Evolutionary conservation across 2,797 vertebrate species (phyloP).

Genomic region (Phaenicophaeus curvirostris): DNA sequence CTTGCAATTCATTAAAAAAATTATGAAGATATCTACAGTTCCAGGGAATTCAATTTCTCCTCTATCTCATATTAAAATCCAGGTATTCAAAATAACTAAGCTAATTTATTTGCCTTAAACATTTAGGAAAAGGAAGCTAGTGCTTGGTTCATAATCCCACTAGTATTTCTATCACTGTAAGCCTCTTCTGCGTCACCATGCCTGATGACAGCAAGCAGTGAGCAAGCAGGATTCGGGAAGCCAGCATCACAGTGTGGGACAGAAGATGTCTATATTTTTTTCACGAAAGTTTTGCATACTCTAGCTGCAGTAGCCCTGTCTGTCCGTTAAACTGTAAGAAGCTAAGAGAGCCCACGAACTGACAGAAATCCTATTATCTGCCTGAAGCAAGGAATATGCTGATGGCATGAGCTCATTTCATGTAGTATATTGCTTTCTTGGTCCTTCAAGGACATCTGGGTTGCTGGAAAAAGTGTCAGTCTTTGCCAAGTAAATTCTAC

Average conservation of each 20-base stretch:
- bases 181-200: not conserved
- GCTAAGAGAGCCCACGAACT: not conserved
- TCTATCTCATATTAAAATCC: not conserved
- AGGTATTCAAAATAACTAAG: not conserved
- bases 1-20: not conserved
- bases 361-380: constrained; percentile 1
- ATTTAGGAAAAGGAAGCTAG: not conserved
- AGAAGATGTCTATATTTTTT: not conserved
- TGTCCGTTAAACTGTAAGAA: not conserved
- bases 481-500: not conserved
- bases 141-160: fast-evolving
- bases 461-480: not conserved
- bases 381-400: not conserved
- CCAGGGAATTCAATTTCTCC: not conserved
- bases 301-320: not conserved
- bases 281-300: not conserved
- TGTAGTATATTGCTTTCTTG: not conserved
- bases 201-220: not conserved
- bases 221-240: not conserved
- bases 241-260: not conserved
- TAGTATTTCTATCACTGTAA: not conserved
- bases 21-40: not conserved
- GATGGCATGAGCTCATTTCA: not conserved
- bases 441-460: not conserved
- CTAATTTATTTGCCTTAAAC: not conserved